Evolutionary conservation across 2,888 invertebrate genomes (phyloP).

Genomic region (Lochmaea crataegi): DNA sequence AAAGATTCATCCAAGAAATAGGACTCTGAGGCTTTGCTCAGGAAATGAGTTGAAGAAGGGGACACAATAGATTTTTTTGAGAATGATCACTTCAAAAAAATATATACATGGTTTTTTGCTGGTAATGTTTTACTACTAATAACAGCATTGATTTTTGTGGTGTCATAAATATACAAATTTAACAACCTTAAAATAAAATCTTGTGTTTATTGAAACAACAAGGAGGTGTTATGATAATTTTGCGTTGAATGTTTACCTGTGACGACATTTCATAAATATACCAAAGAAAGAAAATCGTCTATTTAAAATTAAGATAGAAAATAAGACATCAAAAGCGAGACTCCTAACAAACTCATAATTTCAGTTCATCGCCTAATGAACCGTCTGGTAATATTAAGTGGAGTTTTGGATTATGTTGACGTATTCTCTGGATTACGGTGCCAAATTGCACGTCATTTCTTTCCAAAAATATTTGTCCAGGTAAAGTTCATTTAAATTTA

Average conservation of each 20-base stretch:
- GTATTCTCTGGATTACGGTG: constrained; percentile 8
- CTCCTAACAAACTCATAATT: constrained; percentile 11
- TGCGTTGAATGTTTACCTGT: neutral
- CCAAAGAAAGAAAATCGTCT: neutral
- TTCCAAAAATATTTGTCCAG: neutral
- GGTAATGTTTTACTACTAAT: no score
- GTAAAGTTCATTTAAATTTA: neutral
- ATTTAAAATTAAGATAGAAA: constrained; percentile 8
- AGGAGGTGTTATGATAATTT: neutral
- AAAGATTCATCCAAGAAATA: no score
- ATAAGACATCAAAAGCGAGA: constrained; percentile 7
- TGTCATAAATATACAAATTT: no score
- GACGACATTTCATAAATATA: constrained; percentile 4
- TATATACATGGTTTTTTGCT: no score
- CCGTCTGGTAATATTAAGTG: constrained; percentile 3
- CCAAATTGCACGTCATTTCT: constrained; percentile 4
- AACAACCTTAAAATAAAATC: neutral
- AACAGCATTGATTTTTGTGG: no score
- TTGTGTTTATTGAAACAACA: neutral
- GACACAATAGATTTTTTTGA: no score
- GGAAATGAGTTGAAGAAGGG: no score
- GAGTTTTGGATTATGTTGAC: constrained; percentile 6
- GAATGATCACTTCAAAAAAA: no score
- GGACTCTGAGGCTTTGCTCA: no score
- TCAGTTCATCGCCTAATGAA: constrained; percentile 10